These are phyloP conservation scores for Sebastes flavidus DNA, from an alignment of 2,797 vertebrate genomes.

Conservation along the genomic window DNA sequence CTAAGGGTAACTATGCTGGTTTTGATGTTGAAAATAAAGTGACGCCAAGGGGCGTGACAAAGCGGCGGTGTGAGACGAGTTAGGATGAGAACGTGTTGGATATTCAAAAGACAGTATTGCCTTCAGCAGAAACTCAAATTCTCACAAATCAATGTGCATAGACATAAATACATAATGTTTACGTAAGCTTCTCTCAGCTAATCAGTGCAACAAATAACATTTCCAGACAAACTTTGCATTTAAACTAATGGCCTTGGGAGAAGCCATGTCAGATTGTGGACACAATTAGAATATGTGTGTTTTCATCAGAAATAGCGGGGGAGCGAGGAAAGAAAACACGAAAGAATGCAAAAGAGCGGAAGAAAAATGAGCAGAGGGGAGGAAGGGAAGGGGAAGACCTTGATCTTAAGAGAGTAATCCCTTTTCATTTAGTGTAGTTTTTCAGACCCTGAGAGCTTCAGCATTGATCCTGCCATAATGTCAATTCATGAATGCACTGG, in stretches of 20 bases:
- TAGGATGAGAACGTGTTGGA: too few relatives aligned
- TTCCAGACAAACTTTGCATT: background rate
- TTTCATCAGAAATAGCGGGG: background rate
- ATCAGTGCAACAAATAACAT: background rate
- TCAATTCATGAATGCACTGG: conserved; percentile 77
- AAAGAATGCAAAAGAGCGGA: conserved; percentile 41
- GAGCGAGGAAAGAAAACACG: conserved; percentile 3
- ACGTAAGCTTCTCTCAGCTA: background rate
- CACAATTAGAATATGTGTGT: conserved; percentile 3
- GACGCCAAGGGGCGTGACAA: too few relatives aligned
- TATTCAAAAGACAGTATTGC: background rate
- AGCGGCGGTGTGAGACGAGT: too few relatives aligned
- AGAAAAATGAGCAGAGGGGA: conserved; percentile 11
- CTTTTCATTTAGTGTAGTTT: conserved; percentile 79
- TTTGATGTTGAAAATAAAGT: too few relatives aligned
- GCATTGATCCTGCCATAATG: conserved; percentile 80
- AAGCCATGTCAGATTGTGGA: conserved; percentile 2
- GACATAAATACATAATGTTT: background rate
- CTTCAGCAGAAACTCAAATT: background rate
- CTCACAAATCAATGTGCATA: background rate
- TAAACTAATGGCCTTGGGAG: background rate
- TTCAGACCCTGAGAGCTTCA: conserved; percentile 70
- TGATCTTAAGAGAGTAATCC: conserved; percentile 81
- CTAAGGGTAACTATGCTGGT: too few relatives aligned
- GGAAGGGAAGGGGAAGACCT: conserved; percentile 59